Base-by-base conservation (phyloP, 2,113 vertebrate species). In the Hypomesus transpacificus region DNA sequence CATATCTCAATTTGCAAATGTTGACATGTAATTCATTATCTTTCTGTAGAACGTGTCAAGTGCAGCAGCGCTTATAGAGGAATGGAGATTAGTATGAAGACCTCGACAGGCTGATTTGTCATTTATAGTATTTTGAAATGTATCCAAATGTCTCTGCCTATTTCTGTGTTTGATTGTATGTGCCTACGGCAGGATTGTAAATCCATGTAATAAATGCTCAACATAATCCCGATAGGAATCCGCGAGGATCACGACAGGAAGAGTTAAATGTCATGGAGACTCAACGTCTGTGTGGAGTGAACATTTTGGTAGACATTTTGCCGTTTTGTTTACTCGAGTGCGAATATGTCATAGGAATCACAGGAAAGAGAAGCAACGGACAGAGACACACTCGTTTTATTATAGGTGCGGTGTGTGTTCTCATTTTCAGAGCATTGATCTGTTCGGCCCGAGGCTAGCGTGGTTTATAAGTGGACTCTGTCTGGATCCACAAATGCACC, bases 141-240 rank as follows among this genome's bases (percentile, higher is more conserved):
- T 75, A 80, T 85, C 79, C 79, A 73, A 76, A 66, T 66, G 51
- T 39, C 73, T 74, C 21, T 68, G 76, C 78, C 82, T 81, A 75
- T 88, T 81, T 84, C 80, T 80, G 86, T 86, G 81, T 78, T 84
- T 71, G 73, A 71, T 80, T 70, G 78, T 82, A 57, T 82, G 74
- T 73, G 76, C 52, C 78, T 71, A 62, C 70, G 80, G 81, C 81
- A 53, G 78, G 69, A 71, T 68, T 75, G 50, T 70, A 82, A 81
- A 85, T 82, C 71, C 61, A 78, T 76, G 72, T 75, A 76, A 81
- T 85, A 82, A 81, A 81, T 78, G 68, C 79, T 4, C 28, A 64
- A 18, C 31, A 64, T n/a, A 34, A 31, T 18, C 34, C 26, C 31
- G 21, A n/a, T 18, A 76, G 69, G 82, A 81, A 84, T 82, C 85